Percentiles rank a stretch among this genome's conserved stretches.
Evolutionary conservation across 2,113 vertebrate species (phyloP).

Genomic region (Pithys albifrons): DNA sequence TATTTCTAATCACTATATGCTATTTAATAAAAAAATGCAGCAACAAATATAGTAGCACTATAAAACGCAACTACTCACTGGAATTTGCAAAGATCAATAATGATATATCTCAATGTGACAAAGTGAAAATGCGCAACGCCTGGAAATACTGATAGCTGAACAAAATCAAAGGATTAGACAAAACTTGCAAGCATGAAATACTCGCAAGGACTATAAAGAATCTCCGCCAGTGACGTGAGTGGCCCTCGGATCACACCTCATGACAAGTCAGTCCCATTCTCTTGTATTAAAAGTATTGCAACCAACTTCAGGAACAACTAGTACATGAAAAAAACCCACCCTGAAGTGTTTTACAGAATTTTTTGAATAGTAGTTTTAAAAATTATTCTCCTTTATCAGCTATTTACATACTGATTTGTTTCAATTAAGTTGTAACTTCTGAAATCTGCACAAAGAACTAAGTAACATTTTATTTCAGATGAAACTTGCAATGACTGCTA

Average conservation of each 20-base stretch:
- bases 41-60: not conserved
- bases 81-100: not conserved
- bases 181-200: not conserved
- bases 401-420: not conserved
- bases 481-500: not conserved
- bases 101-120: not conserved
- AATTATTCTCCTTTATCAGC: not conserved
- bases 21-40: not conserved
- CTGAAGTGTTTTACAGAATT: not conserved
- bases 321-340: accelerated
- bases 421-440: not conserved
- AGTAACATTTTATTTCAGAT: not conserved
- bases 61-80: not conserved
- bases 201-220: not conserved
- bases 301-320: not conserved
- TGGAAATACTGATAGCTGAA: not conserved
- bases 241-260: not conserved
- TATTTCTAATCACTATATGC: not conserved
- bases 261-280: not conserved
- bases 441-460: not conserved
- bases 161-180: not conserved
- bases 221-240: not conserved
- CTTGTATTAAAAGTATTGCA: not conserved
- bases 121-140: not conserved
- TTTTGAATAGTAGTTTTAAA: not conserved